Percentiles rank a stretch among this genome's conserved stretches.
These are phyloP conservation scores for Campylomormyrus tamandua DNA, from an alignment of 2,113 vertebrate species.

Conservation along the genomic window DNA sequence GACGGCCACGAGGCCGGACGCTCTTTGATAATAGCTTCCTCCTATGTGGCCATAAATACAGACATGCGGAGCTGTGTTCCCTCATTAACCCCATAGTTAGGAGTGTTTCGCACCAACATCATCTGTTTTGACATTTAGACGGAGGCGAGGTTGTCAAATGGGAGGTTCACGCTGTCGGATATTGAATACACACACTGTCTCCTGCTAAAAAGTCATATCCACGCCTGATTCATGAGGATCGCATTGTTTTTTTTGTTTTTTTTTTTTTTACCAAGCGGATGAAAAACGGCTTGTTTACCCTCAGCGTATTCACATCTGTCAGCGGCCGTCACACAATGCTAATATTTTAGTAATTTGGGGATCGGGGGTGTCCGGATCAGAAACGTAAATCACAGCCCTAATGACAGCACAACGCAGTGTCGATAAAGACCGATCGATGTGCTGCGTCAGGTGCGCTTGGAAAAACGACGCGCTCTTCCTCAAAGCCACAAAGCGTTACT, in stretches of 20 bases:
- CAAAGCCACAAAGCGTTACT: not conserved
- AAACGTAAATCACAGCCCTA: not conserved
- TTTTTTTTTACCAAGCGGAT: not conserved
- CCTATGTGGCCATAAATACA: not conserved
- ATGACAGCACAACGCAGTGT: not conserved
- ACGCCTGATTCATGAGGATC: not conserved
- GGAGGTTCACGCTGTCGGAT: not conserved
- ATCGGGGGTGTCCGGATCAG: not conserved
- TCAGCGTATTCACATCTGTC: not conserved
- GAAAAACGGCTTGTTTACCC: constrained; percentile 1
- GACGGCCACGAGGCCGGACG: not conserved
- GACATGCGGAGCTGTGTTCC: not conserved
- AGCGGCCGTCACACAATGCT: not conserved
- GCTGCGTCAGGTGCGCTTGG: not conserved
- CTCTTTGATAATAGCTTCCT: not conserved
- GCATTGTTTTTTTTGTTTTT: not conserved
- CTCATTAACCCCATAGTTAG: not conserved
- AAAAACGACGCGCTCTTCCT: not conserved
- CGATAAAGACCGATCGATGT: not conserved
- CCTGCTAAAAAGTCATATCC: not conserved
- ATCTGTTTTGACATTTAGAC: not conserved
- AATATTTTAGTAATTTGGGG: not conserved
- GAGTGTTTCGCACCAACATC: not conserved
- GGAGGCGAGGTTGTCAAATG: not conserved
- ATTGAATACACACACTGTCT: not conserved